Conservation (phyloP, 2,888 invertebrate species). For the Zaprionus lineosus region DNA sequence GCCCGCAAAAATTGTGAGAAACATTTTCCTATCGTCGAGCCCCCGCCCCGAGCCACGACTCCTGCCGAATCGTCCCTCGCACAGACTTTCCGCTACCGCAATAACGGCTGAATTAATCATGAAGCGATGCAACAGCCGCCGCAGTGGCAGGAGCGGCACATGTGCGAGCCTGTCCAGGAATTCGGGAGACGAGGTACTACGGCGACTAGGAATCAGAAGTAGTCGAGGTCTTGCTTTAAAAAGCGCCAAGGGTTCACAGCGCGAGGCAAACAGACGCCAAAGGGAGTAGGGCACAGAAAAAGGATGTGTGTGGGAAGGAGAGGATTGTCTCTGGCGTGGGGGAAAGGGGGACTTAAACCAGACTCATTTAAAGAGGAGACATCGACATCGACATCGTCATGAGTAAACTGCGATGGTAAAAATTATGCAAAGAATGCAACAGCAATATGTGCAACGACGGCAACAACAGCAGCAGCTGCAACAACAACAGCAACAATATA, state of each 20-base stretch:
- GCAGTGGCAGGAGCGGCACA: slow-evolving; percentile 39
- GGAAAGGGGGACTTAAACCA: too few species aligned
- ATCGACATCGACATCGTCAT: slow-evolving; percentile 62
- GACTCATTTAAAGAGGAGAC: slow-evolving; percentile 66
- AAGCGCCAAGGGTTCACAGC: slow-evolving; percentile 54
- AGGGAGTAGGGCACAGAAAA: neutral
- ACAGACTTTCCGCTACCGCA: neutral
- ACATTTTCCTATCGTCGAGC: slow-evolving; percentile 56
- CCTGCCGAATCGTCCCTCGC: neutral
- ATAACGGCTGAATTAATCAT: slow-evolving; percentile 55
- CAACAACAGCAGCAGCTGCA: slow-evolving; percentile 28
- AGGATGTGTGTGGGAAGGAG: neutral
- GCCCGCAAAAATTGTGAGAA: slow-evolving; percentile 38
- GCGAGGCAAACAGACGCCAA: neutral
- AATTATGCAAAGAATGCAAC: slow-evolving; percentile 78
- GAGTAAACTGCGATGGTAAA: slow-evolving; percentile 74
- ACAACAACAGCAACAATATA: slow-evolving; percentile 1
- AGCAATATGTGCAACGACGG: slow-evolving; percentile 68
- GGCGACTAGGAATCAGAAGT: slow-evolving; percentile 20
- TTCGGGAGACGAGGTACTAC: slow-evolving; percentile 8
- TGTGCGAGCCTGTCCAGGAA: slow-evolving; percentile 40
- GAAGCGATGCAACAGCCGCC: slow-evolving; percentile 50
- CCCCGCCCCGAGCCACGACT: slow-evolving; percentile 13
- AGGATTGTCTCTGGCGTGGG: too few species aligned
- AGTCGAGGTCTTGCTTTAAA: slow-evolving; percentile 54